phyloP scores from a whole-genome alignment of 2,888 invertebrate species.

The Drosophila paracracens region DNA sequence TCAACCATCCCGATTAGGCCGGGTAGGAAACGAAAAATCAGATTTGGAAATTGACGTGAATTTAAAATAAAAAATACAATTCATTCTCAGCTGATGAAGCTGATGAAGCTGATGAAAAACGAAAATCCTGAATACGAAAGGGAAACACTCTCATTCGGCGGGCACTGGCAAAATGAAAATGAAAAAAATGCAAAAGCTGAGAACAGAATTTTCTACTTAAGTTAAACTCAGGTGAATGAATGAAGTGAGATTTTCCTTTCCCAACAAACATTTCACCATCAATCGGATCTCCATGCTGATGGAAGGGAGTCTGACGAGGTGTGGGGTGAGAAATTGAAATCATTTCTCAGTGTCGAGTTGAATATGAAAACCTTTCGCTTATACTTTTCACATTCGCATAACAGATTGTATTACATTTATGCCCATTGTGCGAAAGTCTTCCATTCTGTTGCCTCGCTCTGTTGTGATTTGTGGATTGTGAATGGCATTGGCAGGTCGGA shows the following conservation, averaged over 20 bases:
- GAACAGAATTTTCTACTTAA: conserved; percentile 35
- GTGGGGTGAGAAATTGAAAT: conserved; percentile 55
- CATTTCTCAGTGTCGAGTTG: conserved; percentile 66
- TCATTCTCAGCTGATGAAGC: conserved; percentile 27
- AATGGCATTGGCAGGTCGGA: conserved; percentile 10
- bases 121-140: conserved; percentile 1
- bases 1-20: conserved; percentile 1
- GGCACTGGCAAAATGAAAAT: conserved; percentile 5
- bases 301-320: not conserved
- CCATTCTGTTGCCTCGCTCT: conserved; percentile 19
- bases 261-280: conserved; percentile 17
- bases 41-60: conserved; percentile 54
- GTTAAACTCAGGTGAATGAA: conserved; percentile 7
- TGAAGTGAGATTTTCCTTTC: conserved; percentile 2
- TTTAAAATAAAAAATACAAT: conserved; percentile 44
- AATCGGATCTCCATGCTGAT: conserved; percentile 38
- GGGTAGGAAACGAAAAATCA: conserved; percentile 28
- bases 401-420: conserved; percentile 50
- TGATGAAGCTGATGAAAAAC: conserved; percentile 32
- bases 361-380: conserved; percentile 54
- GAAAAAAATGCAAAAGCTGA: not conserved
- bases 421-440: conserved; percentile 25
- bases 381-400: conserved; percentile 42
- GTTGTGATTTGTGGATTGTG: conserved; percentile 9
- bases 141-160: conserved; percentile 7